Base-by-base conservation (phyloP, 1,140 invertebrate species). In the Tetraneura akinire region DNA sequence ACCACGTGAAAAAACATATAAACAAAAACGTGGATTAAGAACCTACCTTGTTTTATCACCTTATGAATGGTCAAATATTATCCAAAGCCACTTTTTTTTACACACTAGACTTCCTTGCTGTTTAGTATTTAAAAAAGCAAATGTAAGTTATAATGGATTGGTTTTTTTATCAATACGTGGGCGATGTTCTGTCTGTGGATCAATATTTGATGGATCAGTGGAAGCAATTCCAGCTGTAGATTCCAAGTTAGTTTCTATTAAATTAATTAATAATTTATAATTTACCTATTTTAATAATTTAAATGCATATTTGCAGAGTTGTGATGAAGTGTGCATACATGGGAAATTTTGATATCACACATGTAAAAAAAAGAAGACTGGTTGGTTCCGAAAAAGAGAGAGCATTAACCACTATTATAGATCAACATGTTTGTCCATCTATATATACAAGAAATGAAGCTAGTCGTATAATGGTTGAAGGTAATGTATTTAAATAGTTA, bases 151-250 rank as follows among this genome's bases (percentile, higher is more conserved):
- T 26, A 0, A 11, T 3, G 55, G 55, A 4, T 9, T 57, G 16
- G 55, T 57, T 13, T 57, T 57, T 57, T 57, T 57, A 57, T 57
- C 55, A 23, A 57, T 57, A 57, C 55, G 55, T 57, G 55, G 55
- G 10, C 9, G 55, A 26, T 57, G 21, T 13, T 23, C 55, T 16
- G 14, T 13, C 26, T 57, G 55, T 57, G 55, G 21, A 9, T 57
- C 55, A 11, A 57, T 57, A 23, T 57, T 57, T 14, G 55, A 57
- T 57, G 55, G 55, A 57, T 13, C 10, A 26, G 13, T 57, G 10
- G 21, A 57, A 3, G 55, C 23, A 23, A 57, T 26, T 13, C 55
- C 55, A 23, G 55, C 21, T 13, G 13, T 26, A 5, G 55, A 57
- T 57, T 23, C 55, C 10, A 57, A 14, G 55, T 57, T 18, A n/a